Evolutionary conservation across 2,888 invertebrate species (phyloP), one percentile per base, ranked within the genome.

Genomic region (Lasioglossum pauxillum): DNA sequence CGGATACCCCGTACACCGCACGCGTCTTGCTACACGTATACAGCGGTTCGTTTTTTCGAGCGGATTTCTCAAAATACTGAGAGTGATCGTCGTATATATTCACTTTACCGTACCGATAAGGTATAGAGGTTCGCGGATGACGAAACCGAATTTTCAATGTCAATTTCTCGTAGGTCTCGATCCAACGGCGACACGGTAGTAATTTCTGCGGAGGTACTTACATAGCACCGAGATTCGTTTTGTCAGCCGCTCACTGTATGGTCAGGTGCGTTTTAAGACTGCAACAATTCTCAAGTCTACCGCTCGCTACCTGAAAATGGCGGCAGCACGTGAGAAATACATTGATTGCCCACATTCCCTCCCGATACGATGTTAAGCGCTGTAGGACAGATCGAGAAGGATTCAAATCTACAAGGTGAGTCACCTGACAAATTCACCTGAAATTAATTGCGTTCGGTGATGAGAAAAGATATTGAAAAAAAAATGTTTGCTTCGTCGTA

Each of bases 231-330:
- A 92, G 89, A 86, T 94, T 93, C 81, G 86, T 94, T 83, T 85
- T 94, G 79, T 94, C 94, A 23, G 94, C 94, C 67, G 94, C 94
- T 46, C 94, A 94, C 86, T 94, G 94, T 86, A 90, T 94, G 91
- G 87, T 94, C 88, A 93, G 90, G 94, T 94, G 91, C 83, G 92
- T 92, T 83, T 53, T 64, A 86, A 87, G 84, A 87, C 84, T 86
- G 85, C 83, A 71, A 79, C 57, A 77, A 57, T 44, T 78, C 38
- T 78, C 71, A 49, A 82, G 75, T 86, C 72, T 74, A 38, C 44
- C 23, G 80, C 79, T 84, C 69, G 60, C 64, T 60, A 16, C 75
- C 84, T 27, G 79, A 84, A 83, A 87, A 87, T 87, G 87, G 84
- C 84, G 87, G 81, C 35, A 19, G 3, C 8, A 38, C 23, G 38